These are phyloP conservation scores for Polyommatus iphigenia DNA, from an alignment of 2,888 invertebrate genomes.

Conservation along the genomic window DNA sequence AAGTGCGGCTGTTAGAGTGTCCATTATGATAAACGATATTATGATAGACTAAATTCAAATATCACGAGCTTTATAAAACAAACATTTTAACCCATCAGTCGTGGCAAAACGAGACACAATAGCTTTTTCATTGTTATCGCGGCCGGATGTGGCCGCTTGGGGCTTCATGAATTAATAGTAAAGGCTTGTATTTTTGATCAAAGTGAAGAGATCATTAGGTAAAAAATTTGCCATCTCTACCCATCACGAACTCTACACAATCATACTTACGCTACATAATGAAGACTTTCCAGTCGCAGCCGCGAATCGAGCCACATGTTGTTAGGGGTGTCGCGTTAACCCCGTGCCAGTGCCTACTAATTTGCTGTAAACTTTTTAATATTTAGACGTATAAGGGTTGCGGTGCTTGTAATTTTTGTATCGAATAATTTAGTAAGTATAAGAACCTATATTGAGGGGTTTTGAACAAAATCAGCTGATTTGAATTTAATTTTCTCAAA, in stretches of 20 bases:
- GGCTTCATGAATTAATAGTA: too few relatives aligned
- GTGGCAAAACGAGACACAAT: too few relatives aligned
- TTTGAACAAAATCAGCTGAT: neutral
- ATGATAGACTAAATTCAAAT: too few relatives aligned
- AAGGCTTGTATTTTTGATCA: too few relatives aligned
- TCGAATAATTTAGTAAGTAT: neutral
- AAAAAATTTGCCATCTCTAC: conserved; percentile 42
- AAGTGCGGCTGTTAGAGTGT: too few relatives aligned
- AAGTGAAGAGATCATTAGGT: too few relatives aligned
- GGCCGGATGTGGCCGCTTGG: too few relatives aligned
- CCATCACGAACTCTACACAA: conserved; percentile 38
- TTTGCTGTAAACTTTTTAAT: conserved; percentile 18
- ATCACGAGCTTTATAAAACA: too few relatives aligned
- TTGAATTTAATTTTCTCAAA: too few relatives aligned
- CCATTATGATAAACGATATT: too few relatives aligned
- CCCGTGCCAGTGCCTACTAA: conserved; percentile 16
- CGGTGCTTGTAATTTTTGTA: neutral
- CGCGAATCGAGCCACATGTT: conserved; percentile 56
- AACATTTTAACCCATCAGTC: too few relatives aligned
- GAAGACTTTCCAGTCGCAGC: conserved; percentile 42
- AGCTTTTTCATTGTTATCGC: too few relatives aligned
- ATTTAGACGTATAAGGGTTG: neutral
- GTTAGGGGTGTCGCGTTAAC: conserved; percentile 43
- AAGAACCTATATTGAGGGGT: neutral
- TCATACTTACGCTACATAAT: conserved; percentile 41